phyloP scores from a whole-genome alignment of 37 sponge, comb jelly and placozoan genomes.

The Tethya wilhelma region DNA sequence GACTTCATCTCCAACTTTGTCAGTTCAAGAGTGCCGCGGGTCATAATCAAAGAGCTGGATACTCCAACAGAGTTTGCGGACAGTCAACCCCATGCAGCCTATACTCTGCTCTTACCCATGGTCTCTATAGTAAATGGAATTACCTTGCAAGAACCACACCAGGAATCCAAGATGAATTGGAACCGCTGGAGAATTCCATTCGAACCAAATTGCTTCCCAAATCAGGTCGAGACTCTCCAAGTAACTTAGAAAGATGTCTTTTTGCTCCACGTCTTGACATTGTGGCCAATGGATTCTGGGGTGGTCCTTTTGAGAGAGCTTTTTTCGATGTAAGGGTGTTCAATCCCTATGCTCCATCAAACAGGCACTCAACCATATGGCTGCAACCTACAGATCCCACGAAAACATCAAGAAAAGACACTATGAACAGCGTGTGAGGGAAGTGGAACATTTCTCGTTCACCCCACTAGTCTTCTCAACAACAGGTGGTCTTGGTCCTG shows the following conservation, averaged over 20 bases:
- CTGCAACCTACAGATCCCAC: too few relatives aligned
- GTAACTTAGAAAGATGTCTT: neutral
- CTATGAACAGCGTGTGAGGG: constrained; percentile 44
- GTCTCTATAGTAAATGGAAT: constrained; percentile 23
- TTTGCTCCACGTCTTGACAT: constrained; percentile 10
- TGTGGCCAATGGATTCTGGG: too few relatives aligned
- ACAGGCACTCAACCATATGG: too few relatives aligned
- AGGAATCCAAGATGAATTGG: constrained; percentile 20
- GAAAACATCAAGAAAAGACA: constrained; percentile 24
- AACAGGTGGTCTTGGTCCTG: constrained; percentile 52
- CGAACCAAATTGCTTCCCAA: constrained; percentile 6
- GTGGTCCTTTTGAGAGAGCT: too few relatives aligned
- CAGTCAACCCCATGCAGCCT: constrained; percentile 41
- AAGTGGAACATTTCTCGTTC: constrained; percentile 39
- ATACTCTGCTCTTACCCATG: constrained; percentile 30
- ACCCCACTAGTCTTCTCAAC: constrained; percentile 43
- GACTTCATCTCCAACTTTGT: constrained; percentile 26
- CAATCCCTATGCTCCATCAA: neutral
- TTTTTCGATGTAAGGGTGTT: too few relatives aligned
- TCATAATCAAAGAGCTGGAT: constrained; percentile 16
- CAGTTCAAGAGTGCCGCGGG: constrained; percentile 27
- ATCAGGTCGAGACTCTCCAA: constrained; percentile 9
- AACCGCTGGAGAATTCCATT: constrained; percentile 42
- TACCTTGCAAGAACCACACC: too few relatives aligned
- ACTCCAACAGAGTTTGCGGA: constrained; percentile 23